Evolutionary conservation across 2,888 invertebrate genomes (phyloP), one percentile per base, ranked within the genome.

Genomic region (Pherbina coryleti): DNA sequence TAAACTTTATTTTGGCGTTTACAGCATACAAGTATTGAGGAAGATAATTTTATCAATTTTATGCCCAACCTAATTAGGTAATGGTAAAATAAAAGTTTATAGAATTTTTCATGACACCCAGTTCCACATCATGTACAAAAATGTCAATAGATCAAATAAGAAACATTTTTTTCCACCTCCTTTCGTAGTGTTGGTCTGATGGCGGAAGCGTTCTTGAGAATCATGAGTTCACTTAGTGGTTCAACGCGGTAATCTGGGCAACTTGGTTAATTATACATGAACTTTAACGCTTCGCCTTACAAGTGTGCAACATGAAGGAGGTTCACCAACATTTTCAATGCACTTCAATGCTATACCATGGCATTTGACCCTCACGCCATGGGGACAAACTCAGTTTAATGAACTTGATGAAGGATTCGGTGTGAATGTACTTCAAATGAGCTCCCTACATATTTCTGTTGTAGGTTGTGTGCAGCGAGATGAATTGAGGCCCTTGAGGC

Each of bases 241-340:
- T 11, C 57, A 57, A n/a, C 53, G 5, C 11, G 55, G 31, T 34
- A 57, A 53, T 19, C 31, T 14, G 57, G n/a, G 53, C 34, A 71
- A 55, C 57, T 57, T 34, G n/a, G 55, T 71, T 57, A 71, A 71
- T 71, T 71, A 71, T 34, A 57, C 57, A 55, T 71, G 71, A 71
- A 71, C 71, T 71, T 55, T 71, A 34, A 71, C 51, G 37, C 37
- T 44, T 57, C 71, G 34, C 37, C 34, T 71, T 31, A 53, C 70
- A 70, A 70, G 71, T 71, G 22, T 34, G 34, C 17, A 28, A 57
- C 31, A 19, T 8, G 3, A 19, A 34, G 37, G 49, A 34, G 71
- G 71, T 70, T 70, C 17, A 44, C 25, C 17, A 67, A 9, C 70
- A 25, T 70, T 49, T 70, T 66, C 31, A 9, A 34, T 28, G 66